Evolutionary conservation across 2,888 invertebrate genomes (phyloP).

Genomic region (Cataglyphis cursor): DNA sequence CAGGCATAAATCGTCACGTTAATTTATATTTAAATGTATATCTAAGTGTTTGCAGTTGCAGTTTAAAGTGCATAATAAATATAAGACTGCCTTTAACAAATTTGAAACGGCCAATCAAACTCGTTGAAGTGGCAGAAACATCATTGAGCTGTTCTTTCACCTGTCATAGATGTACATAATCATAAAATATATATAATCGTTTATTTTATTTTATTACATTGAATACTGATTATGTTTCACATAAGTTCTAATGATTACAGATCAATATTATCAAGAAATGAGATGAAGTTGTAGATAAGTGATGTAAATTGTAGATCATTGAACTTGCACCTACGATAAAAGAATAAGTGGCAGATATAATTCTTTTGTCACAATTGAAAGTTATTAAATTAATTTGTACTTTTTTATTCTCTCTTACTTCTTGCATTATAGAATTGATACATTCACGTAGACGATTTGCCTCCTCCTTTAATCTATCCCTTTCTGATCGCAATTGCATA

Average conservation of each 20-base stretch:
- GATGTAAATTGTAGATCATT: not conserved
- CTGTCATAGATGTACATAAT: conserved; percentile 35
- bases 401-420: not conserved
- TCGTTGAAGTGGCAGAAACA: not conserved
- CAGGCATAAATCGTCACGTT: conserved; percentile 81
- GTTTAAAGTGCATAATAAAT: conserved; percentile 20
- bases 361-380: not conserved
- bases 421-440: conserved; percentile 17
- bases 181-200: not conserved
- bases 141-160: conserved; percentile 2
- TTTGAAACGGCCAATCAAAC: not conserved
- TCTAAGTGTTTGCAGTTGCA: conserved; percentile 13
- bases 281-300: not conserved
- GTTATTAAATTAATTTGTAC: conserved; percentile 16
- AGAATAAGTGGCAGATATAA: not conserved
- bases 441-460: conserved; percentile 53
- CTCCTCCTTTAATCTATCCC: conserved; percentile 62
- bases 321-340: conserved; percentile 3
- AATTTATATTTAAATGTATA: conserved; percentile 11
- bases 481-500: conserved; percentile 68
- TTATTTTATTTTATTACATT: conserved; percentile 24
- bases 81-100: conserved; percentile 13
- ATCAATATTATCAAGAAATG: not conserved
- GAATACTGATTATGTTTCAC: not conserved
- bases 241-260: not conserved